phyloP scores from a whole-genome alignment of 2,888 invertebrate species.

The Pristionchus fissidentatus region DNA sequence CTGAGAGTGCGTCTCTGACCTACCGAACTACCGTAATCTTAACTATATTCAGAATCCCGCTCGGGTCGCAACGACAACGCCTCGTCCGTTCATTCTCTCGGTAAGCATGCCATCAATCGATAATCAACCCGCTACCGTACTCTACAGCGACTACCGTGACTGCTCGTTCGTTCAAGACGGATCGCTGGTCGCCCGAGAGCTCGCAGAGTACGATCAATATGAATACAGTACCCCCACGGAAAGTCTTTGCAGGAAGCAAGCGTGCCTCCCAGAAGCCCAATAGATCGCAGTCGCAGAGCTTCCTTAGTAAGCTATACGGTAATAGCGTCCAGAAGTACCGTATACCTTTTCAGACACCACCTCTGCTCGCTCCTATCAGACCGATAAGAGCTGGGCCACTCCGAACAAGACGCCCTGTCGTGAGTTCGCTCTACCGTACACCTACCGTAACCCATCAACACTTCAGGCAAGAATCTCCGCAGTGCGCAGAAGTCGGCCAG shows the following conservation, averaged over 20 bases:
- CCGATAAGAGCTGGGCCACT: constrained; percentile 17
- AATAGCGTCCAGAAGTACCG: neutral
- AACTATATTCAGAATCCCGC: constrained; percentile 14
- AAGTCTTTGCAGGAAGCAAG: neutral
- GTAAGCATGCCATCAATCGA: neutral
- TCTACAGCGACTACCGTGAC: too few species aligned
- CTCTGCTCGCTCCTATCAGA: constrained; percentile 2
- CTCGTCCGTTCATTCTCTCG: neutral
- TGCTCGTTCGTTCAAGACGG: too few species aligned
- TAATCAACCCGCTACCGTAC: too few species aligned
- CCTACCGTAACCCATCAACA: neutral
- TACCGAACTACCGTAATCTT: constrained; percentile 11
- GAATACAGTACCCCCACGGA: neutral
- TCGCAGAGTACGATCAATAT: neutral
- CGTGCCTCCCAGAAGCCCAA: neutral
- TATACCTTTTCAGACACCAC: neutral
- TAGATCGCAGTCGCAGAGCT: neutral
- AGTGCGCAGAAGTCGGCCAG: constrained; percentile 30
- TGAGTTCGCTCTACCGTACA: neutral
- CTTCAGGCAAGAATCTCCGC: constrained; percentile 25
- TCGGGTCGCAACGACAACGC: neutral
- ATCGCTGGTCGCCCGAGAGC: neutral
- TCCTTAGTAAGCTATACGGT: neutral
- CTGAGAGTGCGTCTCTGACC: neutral
- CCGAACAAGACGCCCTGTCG: neutral